A percentile compares a stretch with the other conserved stretches of the same genome.
phyloP scores from a whole-genome alignment of 2,113 vertebrate genomes.

The Callionymus lyra region DNA sequence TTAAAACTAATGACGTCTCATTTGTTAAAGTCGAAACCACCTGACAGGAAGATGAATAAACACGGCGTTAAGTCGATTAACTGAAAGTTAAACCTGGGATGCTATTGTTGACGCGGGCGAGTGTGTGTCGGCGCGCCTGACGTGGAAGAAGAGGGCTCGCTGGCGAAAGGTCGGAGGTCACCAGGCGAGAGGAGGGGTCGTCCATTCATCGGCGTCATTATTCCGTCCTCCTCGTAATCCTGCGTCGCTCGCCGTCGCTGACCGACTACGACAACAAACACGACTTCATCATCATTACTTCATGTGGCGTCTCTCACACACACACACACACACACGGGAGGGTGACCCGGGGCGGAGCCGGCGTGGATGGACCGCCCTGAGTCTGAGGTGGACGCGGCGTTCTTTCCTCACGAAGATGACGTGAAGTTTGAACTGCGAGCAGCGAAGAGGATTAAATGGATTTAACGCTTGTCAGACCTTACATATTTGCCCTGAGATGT shows the following conservation, averaged over 20 bases:
- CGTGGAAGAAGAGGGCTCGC: constrained; percentile 49
- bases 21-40: no score
- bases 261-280: constrained; percentile 53
- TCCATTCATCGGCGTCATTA: constrained; percentile 54
- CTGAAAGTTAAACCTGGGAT: constrained; percentile 20
- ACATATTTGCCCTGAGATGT: no score
- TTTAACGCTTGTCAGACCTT: no score
- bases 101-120: constrained; percentile 20
- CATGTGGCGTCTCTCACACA: constrained; percentile 6
- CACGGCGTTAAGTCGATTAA: background rate
- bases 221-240: constrained; percentile 35
- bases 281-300: constrained; percentile 47
- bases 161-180: constrained; percentile 47
- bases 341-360: background rate
- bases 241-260: constrained; percentile 37
- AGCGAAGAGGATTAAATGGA: background rate
- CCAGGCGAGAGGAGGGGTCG: constrained; percentile 40
- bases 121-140: constrained; percentile 50
- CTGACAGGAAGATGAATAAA: constrained; percentile 17
- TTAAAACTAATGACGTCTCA: constrained; percentile 7
- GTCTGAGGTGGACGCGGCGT: background rate
- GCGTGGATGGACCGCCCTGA: no score
- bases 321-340: constrained; percentile 19
- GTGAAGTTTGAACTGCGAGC: no score
- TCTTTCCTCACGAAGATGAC: no score